phyloP scores from a whole-genome alignment of 2,888 invertebrate genomes.

The Ornithoptera alexandrae region DNA sequence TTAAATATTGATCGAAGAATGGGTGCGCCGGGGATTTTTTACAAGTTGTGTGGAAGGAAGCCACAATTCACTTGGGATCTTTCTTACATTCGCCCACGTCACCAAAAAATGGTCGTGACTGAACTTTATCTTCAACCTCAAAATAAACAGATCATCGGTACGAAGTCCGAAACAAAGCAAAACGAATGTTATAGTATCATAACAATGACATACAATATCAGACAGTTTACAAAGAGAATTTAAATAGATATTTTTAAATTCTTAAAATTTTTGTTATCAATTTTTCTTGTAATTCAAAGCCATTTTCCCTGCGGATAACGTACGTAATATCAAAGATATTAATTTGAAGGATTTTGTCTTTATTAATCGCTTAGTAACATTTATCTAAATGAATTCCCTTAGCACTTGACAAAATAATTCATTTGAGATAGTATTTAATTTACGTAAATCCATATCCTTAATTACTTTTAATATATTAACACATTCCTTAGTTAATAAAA shows the following conservation, averaged over 20 bases:
- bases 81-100: too few relatives aligned
- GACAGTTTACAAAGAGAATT: neutral
- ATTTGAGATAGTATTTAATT: neutral
- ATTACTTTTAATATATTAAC: neutral
- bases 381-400: conserved; percentile 7
- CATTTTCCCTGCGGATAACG: neutral
- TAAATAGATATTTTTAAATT: neutral
- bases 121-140: too few relatives aligned
- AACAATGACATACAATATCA: neutral
- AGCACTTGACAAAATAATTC: neutral
- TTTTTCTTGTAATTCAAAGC: neutral
- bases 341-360: neutral
- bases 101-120: too few relatives aligned
- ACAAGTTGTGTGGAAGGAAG: too few relatives aligned
- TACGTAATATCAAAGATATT: neutral
- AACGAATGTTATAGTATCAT: neutral
- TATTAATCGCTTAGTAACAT: neutral
- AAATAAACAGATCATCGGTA: too few relatives aligned
- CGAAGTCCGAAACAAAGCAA: neutral
- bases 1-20: too few relatives aligned
- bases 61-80: too few relatives aligned
- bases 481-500: too few relatives aligned
- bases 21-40: too few relatives aligned
- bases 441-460: neutral
- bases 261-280: neutral